Conservation (phyloP, 2,888 invertebrate species). For the Apantesis nais region DNA sequence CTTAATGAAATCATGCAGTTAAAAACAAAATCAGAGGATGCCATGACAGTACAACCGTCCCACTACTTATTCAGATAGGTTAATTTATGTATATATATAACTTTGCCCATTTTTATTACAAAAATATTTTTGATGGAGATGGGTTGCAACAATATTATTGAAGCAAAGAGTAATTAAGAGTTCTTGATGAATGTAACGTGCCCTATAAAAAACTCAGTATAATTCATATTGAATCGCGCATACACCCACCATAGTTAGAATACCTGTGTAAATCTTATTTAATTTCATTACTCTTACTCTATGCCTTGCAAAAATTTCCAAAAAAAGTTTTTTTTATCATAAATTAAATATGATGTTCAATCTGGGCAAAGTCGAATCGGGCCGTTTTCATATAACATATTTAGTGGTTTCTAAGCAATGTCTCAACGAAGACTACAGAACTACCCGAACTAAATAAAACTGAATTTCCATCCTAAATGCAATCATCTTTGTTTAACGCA, state of each 20-base stretch:
- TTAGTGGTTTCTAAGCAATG: not conserved
- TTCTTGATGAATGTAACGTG: too few relatives aligned
- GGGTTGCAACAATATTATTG: not conserved
- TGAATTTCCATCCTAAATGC: slow-evolving; percentile 43
- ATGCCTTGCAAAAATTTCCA: too few relatives aligned
- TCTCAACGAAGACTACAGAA: not conserved
- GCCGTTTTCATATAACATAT: not conserved
- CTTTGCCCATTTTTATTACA: too few relatives aligned
- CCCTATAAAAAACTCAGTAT: too few relatives aligned
- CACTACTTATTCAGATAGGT: not conserved
- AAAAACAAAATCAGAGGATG: not conserved
- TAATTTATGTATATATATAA: too few relatives aligned
- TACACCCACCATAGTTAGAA: not conserved
- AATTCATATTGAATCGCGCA: not conserved
- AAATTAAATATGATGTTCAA: not conserved
- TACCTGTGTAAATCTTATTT: not conserved
- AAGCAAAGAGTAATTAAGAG: too few relatives aligned
- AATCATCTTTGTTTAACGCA: slow-evolving; percentile 41
- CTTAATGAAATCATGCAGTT: not conserved
- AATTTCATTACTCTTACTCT: not conserved
- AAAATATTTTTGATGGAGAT: too few relatives aligned
- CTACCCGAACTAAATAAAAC: not conserved
- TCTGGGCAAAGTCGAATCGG: not conserved
- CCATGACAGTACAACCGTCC: not conserved
- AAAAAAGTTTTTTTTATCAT: too few relatives aligned